Base-by-base conservation (phyloP, 2,888 invertebrate species). In the Metacarcinus magister region DNA sequence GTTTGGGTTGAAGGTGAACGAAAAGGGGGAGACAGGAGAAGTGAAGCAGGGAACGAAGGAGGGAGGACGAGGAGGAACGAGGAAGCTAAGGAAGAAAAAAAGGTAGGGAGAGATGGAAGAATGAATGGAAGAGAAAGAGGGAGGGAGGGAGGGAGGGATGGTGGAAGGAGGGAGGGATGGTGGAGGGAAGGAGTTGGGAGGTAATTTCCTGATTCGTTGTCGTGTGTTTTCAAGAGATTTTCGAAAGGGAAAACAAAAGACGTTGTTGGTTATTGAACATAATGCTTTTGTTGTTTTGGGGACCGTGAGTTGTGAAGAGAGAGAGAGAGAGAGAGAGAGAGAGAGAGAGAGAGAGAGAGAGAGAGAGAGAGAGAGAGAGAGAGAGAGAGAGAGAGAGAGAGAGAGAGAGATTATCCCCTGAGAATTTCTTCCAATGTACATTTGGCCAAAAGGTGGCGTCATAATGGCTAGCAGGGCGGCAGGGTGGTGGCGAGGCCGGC, bases 121-220 rank as follows among this genome's bases (percentile, higher is more conserved):
- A n/a, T 0, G 5, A 5, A n/a, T 23, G n/a, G 67, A 5, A n/a
- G 5, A n/a, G n/a, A 23, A n/a, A n/a, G 23, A 67, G 2, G n/a
- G 67, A 7, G 23, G 5, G n/a, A 5, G 19, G 2, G 28, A 28
- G 75, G 75, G 28, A n/a, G n/a, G n/a, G n/a, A n/a, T 3, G n/a
- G 13, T 8, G 54, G 8, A 7, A 54, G 54, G 54, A 13, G 13
- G 54, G 54, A 54, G 13, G 54, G 54, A 13, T 8, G 54, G 54
- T 5, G n/a, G 19, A n/a, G 5, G n/a, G 7, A 5, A n/a, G n/a
- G n/a, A n/a, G n/a, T 7, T 23, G 23, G 8, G 75, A 75, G 23
- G 75, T 75, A 75, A 75, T 75, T 75, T 75, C 75, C 75, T 75
- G 75, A 75, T 75, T 75, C 75, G 60, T 67, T n/a, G 67, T 67